Conservation (phyloP, 2,113 vertebrate genomes). For the Zosterops lateralis region DNA sequence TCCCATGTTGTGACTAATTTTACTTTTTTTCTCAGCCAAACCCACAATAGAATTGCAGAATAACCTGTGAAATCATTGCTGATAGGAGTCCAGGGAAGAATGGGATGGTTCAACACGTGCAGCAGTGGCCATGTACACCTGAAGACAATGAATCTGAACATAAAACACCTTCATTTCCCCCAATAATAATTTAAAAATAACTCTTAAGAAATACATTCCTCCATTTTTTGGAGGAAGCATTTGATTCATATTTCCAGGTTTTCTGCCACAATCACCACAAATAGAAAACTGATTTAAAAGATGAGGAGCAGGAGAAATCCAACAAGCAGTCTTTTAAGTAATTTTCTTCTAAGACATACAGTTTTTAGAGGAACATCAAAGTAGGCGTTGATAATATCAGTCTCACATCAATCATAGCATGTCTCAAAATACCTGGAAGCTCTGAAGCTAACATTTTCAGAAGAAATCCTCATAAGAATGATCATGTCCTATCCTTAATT, state of each 20-base stretch:
- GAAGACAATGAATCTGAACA: not conserved
- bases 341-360: not conserved
- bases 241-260: not conserved
- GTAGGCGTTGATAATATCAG: not conserved
- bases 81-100: not conserved
- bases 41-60: not conserved
- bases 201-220: not conserved
- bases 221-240: not conserved
- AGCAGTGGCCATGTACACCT: not conserved
- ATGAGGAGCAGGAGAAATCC: not conserved
- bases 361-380: not conserved
- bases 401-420: accelerated
- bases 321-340: not conserved
- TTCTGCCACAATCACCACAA: not conserved
- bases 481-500: not conserved
- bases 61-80: not conserved
- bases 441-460: not conserved
- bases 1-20: not conserved
- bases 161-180: not conserved
- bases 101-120: not conserved
- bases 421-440: not conserved
- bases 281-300: not conserved
- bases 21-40: not conserved
- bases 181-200: not conserved
- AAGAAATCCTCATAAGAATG: not conserved